These are phyloP conservation scores for Crotalus tigris DNA, from an alignment of 2,113 vertebrate species.

Conservation along the genomic window DNA sequence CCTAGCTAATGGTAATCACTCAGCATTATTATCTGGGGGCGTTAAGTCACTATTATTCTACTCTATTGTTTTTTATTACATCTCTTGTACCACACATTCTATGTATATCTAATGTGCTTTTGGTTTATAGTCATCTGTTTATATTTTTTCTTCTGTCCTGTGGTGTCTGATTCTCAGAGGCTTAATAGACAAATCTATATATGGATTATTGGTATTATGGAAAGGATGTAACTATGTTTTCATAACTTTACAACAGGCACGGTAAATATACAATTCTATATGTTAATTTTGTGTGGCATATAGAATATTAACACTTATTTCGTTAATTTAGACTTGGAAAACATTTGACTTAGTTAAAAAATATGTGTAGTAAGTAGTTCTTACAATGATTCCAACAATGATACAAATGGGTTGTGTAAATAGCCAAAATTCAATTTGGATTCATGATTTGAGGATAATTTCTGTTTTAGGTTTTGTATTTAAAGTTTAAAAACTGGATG, in stretches of 20 bases:
- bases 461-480: neutral
- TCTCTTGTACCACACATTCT: neutral
- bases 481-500: neutral
- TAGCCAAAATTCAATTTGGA: neutral
- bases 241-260: neutral
- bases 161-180: no score
- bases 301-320: neutral
- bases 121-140: neutral
- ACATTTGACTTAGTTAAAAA: neutral
- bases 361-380: neutral
- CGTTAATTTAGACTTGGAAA: neutral
- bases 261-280: neutral
- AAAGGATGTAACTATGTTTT: neutral
- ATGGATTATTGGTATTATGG: neutral
- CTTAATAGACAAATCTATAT: no score
- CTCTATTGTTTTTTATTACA: neutral
- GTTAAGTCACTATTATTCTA: neutral
- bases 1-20: neutral
- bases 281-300: neutral
- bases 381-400: neutral
- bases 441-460: neutral
- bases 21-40: neutral
- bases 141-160: no score
- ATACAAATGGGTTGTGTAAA: neutral
- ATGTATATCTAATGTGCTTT: neutral